phyloP scores from a whole-genome alignment of 2,888 invertebrate genomes.

The Lasius fuliginosus region DNA sequence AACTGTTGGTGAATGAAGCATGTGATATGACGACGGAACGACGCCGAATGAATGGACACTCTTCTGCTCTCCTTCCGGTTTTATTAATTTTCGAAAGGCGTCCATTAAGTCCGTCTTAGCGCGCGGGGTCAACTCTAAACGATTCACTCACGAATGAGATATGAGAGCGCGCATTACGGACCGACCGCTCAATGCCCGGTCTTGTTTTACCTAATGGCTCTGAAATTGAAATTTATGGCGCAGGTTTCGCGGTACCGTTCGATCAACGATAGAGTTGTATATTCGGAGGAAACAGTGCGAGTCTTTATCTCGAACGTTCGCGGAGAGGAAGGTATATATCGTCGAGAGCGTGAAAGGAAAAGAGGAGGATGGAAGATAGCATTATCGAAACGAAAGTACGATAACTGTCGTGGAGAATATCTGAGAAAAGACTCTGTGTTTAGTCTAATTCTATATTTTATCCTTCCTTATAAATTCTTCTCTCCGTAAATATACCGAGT shows the following conservation, averaged over 20 bases:
- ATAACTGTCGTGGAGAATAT: conserved; percentile 6
- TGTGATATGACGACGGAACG: conserved; percentile 19
- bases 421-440: conserved; percentile 1
- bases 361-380: background rate
- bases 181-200: conserved; percentile 66
- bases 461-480: background rate
- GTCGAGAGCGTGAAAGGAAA: background rate
- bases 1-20: conserved; percentile 61
- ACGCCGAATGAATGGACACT: conserved; percentile 61
- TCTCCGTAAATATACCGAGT: background rate
- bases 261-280: conserved; percentile 52
- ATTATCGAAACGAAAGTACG: background rate
- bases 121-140: conserved; percentile 27
- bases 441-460: conserved; percentile 2
- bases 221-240: conserved; percentile 70
- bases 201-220: conserved; percentile 64
- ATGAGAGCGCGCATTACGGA: conserved; percentile 49
- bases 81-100: conserved; percentile 75
- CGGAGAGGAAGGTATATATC: conserved; percentile 47
- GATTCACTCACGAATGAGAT: conserved; percentile 59
- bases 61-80: conserved; percentile 74
- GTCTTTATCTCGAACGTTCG: conserved; percentile 52
- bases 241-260: conserved; percentile 61
- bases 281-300: conserved; percentile 59
- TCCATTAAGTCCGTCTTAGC: conserved; percentile 63